These are phyloP conservation scores for Ardeotis arabs DNA, from an alignment of 2,113 vertebrate genomes.

Conservation along the genomic window DNA sequence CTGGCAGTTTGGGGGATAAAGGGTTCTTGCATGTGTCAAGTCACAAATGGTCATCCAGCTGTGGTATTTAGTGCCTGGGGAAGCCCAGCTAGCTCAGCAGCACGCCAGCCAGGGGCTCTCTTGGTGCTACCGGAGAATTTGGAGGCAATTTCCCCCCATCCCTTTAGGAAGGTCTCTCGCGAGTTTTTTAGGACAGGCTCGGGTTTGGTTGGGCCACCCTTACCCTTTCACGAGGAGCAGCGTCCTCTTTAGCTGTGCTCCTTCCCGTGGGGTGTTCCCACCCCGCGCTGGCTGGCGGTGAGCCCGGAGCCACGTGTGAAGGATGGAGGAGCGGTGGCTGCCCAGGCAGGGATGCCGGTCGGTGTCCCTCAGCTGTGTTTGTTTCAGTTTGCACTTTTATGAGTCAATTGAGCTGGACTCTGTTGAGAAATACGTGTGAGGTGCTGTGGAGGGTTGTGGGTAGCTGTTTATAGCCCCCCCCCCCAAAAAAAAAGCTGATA, in stretches of 20 bases:
- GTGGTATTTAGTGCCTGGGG: neutral
- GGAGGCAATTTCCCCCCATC: neutral
- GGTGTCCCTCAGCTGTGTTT: conserved; percentile 62
- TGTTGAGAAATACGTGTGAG: neutral
- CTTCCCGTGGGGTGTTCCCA: neutral
- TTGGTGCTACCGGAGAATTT: neutral
- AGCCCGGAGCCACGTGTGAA: neutral
- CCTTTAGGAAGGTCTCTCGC: neutral
- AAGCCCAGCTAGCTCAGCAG: neutral
- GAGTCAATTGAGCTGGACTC: conserved; percentile 41
- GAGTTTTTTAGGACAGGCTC: neutral
- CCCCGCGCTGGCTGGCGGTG: neutral
- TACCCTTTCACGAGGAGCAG: neutral
- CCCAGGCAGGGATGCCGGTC: conserved; percentile 7
- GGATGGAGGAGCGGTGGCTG: neutral
- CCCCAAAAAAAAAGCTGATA: neutral
- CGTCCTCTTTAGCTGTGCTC: neutral
- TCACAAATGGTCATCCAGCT: neutral
- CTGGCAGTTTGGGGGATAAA: neutral
- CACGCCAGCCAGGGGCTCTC: neutral
- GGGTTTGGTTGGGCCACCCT: neutral
- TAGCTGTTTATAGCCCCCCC: neutral
- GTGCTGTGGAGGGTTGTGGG: neutral
- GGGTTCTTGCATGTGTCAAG: fast-evolving
- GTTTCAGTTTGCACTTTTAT: conserved; percentile 73